These are phyloP conservation scores for Mythimna albipuncta DNA, from an alignment of 2,888 invertebrate genomes.

Conservation along the genomic window DNA sequence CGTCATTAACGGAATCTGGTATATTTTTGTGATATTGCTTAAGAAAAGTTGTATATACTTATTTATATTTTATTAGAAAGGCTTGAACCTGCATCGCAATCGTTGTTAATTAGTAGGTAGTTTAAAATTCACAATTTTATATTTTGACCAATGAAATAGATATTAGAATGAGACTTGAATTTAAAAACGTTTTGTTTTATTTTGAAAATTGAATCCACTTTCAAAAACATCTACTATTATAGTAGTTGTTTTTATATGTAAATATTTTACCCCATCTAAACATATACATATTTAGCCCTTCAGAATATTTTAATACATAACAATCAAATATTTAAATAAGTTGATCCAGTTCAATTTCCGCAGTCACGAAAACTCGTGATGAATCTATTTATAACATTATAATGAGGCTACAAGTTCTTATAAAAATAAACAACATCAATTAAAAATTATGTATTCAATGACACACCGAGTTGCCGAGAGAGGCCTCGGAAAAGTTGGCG, in stretches of 20 bases:
- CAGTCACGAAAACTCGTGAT: constrained; percentile 28
- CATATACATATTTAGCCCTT: not conserved
- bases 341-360: constrained; percentile 41
- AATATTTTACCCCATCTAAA: not conserved
- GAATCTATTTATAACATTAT: constrained; percentile 14
- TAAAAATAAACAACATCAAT: constrained; percentile 17
- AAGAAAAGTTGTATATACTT: not conserved
- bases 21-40: too few species aligned
- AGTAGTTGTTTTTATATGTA: too few species aligned
- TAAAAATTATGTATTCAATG: constrained; percentile 6
- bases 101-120: not conserved
- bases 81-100: constrained; percentile 1
- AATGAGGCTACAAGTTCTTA: not conserved
- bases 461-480: not conserved
- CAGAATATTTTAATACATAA: not conserved
- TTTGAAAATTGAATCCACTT: not conserved
- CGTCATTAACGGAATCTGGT: too few species aligned
- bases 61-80: not conserved
- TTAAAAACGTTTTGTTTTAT: constrained; percentile 23
- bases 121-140: constrained; percentile 4
- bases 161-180: not conserved
- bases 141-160: not conserved
- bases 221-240: not conserved
- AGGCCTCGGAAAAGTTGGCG: not conserved
- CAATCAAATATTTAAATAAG: constrained; percentile 13